Conservation (phyloP, 2,113 vertebrate species). For the Mirounga angustirostris region DNA sequence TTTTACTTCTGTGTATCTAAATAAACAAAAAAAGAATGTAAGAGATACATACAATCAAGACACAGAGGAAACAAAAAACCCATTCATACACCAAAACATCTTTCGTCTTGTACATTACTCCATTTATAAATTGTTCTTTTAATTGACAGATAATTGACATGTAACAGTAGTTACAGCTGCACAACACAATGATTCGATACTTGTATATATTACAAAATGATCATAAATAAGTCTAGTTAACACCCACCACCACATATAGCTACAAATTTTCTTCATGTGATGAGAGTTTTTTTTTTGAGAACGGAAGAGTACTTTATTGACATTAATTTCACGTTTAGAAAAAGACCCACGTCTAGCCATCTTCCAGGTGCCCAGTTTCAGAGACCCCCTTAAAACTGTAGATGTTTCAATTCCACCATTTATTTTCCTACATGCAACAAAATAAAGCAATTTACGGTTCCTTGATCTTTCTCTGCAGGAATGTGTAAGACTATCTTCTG, state of each 20-base stretch:
- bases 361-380: not conserved
- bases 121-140: not conserved
- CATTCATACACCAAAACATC: not conserved
- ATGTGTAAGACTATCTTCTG: not conserved
- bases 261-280: not conserved
- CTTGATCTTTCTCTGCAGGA: not conserved
- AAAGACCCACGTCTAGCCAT: not conserved
- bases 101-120: not conserved
- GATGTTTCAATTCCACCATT: not conserved
- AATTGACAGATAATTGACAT: not conserved
- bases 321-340: not conserved
- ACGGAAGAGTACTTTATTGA: not conserved
- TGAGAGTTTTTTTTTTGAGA: not conserved
- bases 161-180: not conserved
- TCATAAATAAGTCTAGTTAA: not conserved
- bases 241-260: not conserved
- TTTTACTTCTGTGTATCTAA: slow-evolving; percentile 99
- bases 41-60: slow-evolving; percentile 60
- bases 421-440: not conserved
- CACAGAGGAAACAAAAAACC: slow-evolving; percentile 5
- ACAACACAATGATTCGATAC: not conserved
- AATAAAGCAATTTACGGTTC: not conserved
- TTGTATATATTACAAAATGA: not conserved
- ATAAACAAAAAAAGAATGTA: slow-evolving; percentile 70
- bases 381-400: not conserved